Percentiles rank a stretch among this genome's conserved stretches.
phyloP scores from a whole-genome alignment of 2,113 vertebrate genomes.

The Columba livia region DNA sequence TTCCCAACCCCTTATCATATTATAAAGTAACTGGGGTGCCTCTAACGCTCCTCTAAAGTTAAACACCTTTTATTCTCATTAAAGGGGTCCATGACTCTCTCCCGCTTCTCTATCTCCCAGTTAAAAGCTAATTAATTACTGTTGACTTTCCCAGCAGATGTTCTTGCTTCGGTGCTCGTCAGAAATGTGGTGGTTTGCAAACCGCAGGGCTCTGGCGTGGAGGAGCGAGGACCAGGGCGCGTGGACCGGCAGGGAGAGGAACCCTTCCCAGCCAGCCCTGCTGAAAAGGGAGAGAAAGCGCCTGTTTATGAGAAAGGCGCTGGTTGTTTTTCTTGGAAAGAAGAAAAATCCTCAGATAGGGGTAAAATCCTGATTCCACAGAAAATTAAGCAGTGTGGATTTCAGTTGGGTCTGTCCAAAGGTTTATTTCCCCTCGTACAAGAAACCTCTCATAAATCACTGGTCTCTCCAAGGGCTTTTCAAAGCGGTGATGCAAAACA shows the following conservation, averaged over 20 bases:
- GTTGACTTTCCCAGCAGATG: slow-evolving; percentile 66
- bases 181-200: slow-evolving; percentile 46
- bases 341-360: slow-evolving; percentile 64
- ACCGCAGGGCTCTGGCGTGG: slow-evolving; percentile 25
- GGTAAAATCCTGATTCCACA: slow-evolving; percentile 75
- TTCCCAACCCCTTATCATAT: slow-evolving; percentile 53
- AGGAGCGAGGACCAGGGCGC: not conserved
- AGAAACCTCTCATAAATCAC: slow-evolving; percentile 76
- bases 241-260: not conserved
- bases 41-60: slow-evolving; percentile 1
- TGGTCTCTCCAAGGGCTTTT: slow-evolving; percentile 64
- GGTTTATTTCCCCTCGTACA: slow-evolving; percentile 69
- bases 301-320: slow-evolving; percentile 58
- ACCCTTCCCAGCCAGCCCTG: not conserved
- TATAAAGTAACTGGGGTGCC: slow-evolving; percentile 35
- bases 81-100: slow-evolving; percentile 36
- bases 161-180: slow-evolving; percentile 26
- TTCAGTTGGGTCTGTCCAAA: slow-evolving; percentile 69
- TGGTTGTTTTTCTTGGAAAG: slow-evolving; percentile 73
- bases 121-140: slow-evolving; percentile 67
- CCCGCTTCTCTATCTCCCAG: slow-evolving; percentile 28
- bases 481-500: slow-evolving; percentile 69
- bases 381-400: slow-evolving; percentile 71
- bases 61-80: slow-evolving; percentile 63
- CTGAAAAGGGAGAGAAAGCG: slow-evolving; percentile 32